Base-by-base conservation (phyloP, 2,797 vertebrate species). In the Myotis vivesi region DNA sequence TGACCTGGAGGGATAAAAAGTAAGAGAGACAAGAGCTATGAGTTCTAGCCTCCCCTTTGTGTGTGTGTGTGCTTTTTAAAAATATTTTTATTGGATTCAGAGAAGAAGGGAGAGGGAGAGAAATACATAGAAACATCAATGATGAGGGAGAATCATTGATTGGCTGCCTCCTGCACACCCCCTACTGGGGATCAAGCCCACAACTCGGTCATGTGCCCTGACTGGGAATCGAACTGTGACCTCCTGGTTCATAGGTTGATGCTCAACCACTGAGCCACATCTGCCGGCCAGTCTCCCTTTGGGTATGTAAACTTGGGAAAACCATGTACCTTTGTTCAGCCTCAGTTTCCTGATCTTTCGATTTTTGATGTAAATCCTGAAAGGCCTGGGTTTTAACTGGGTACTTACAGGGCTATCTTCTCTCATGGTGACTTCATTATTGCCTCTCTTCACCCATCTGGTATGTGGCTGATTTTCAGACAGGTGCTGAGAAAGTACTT, bases 361-460 rank as follows among this genome's bases (percentile, higher is more conserved):
- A 49, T 79, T n/a, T 91, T 80, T 89, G 57, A 83, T 68, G 44
- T 55, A 87, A 71, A 84, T 94, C 49, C 51, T 75, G 23, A 90
- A 85, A 90, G 22, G 28, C 36, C 57, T 55, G 36, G n/a, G n/a
- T 81, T 84, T 85, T 59, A 69, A 59, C 57, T 51, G 22, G 13
- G 53, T 36, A 38, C 73, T 77, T 81, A 66, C 10, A 79, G 16
- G 68, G 30, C n/a, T 46, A 4, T 75, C 38, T 94, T 68, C 72
- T 75, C 53, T 66, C 46, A 46, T 30, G 13, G 22, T 73, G 20
- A 55, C 23, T 49, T 49, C 59, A 36, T 84, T 69, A 46, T 64
- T 46, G 36, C 17, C 23, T 82, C 11, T 57, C 25, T 84, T 49
- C 55, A 20, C 1, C 7, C 16, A 5, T 73, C 33, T 57, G 9